Percentiles rank a stretch among this genome's conserved stretches.
phyloP scores from a whole-genome alignment of 1,140 invertebrate genomes.

The Drosophila pseudoobscura region DNA sequence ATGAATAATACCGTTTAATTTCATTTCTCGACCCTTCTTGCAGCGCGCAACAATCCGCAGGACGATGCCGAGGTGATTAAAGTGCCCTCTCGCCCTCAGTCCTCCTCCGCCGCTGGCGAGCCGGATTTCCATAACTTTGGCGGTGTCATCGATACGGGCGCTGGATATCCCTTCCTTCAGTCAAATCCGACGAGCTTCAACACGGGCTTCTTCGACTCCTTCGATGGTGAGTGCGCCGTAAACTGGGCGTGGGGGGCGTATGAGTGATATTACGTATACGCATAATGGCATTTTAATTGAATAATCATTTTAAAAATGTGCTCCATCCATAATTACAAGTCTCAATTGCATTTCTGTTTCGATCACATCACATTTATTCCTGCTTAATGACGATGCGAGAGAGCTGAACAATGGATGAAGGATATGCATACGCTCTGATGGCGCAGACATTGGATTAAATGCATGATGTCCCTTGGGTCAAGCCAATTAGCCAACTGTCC shows the following conservation, averaged over 20 bases:
- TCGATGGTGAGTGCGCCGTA: conserved; percentile 64
- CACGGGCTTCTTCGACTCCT: conserved; percentile 68
- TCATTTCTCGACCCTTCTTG: conserved; percentile 19
- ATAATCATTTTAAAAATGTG: conserved; percentile 32
- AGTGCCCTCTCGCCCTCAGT: conserved; percentile 36
- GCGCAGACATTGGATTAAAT: conserved; percentile 21
- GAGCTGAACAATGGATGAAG: no score
- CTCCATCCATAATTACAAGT: conserved; percentile 20
- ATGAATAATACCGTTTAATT: conserved; percentile 51
- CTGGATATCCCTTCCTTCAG: conserved; percentile 70
- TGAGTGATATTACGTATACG: conserved; percentile 27
- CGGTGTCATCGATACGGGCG: conserved; percentile 77
- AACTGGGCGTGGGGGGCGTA: no score
- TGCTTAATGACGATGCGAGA: conserved; percentile 29
- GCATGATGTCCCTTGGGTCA: conserved; percentile 20
- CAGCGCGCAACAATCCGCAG: conserved; percentile 65
- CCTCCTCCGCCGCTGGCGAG: conserved; percentile 13
- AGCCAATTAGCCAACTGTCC: conserved; percentile 48
- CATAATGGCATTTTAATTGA: conserved; percentile 51
- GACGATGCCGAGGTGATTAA: conserved; percentile 74
- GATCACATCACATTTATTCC: conserved; percentile 11
- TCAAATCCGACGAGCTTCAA: conserved; percentile 55
- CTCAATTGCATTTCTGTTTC: conserved; percentile 32
- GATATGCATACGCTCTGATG: conserved; percentile 17
- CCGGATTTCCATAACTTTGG: conserved; percentile 69